Base-by-base conservation (phyloP, 1,140 invertebrate genomes). In the Monochamus saltuarius region DNA sequence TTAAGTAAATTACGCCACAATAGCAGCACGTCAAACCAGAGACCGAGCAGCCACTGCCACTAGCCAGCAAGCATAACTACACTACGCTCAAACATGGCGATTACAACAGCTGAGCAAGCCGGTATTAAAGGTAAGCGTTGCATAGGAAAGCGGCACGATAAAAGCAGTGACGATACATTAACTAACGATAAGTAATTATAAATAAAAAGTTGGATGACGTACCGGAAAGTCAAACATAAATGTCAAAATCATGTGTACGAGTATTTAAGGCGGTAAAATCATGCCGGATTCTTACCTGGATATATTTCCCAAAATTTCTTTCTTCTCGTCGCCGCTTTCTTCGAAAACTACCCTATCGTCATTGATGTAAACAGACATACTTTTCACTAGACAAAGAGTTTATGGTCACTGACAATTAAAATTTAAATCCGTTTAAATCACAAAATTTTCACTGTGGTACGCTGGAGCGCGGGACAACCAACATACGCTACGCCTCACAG, bases 401-500 rank as follows among this genome's bases (percentile, higher is more conserved):
- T 39, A 11, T 17, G 10, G 50, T 61, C 55, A 60, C 61, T 55
- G 51, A 49, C 49, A 59, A 63, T 49, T 52, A 51, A 53, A 60
- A 62, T 49, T 57, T 66, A 54, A 66, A 59, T 56, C 50, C 53
- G 50, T 38, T 66, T 62, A 60, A 62, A 62, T 58, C 59, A 67
- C 65, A 50, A 65, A 61, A 56, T 37, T 47, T 62, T 46, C 47
- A 36, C 45, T 50, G 58, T 61, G 68, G 62, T 69, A 67, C 57
- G 62, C 60, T 55, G 57, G 59, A 67, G 69, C 73, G 71, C 71
- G 70, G 64, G 69, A 71, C 62, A 65, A 68, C 65, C 61, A 74
- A 72, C 72, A 70, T 70, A 75, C 75, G 68, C 72, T 70, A 76
- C 70, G 73, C 68, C 79, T 77, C 75, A 73, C 76, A 78, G 78